Base-by-base conservation (phyloP, 2,113 vertebrate species). In the Sclerurus mexicanus region DNA sequence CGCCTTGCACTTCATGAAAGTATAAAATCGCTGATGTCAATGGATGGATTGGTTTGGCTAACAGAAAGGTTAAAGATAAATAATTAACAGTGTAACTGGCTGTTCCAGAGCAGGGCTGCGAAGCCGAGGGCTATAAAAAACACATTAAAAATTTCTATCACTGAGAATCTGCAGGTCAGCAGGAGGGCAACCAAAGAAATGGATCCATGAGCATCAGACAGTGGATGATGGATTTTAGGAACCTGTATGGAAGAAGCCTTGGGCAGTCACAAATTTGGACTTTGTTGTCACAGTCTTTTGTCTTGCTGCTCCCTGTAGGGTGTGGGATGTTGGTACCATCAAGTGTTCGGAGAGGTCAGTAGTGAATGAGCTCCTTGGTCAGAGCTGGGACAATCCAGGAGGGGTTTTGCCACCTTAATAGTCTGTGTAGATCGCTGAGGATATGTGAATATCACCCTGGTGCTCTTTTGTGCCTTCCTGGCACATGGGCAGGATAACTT, bases 31-130 rank as follows among this genome's bases (percentile, higher is more conserved):
- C 33, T 94, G 92, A 95, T 97, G 93, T 83, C 94, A 95, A 72
- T 74, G 69, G 80, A 69, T 47, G 35, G 60, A 85, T 85, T 85
- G 59, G 55, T 96, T 94, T 94, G 90, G 78, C 94, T 93, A 90
- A 58, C 33, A 82, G 87, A 97, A 97, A 97, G 97, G 97, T 97
- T 96, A 97, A 92, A 97, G 84, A 97, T 97, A 94, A 96, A 97
- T 97, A 92, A 97, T 97, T 90, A 85, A 96, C 69, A 86, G 67
- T 47, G 39, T 86, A 55, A 79, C 90, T 85, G 84, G 25, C 83
- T 95, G 88, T 94, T 94, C 73, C 69, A 94, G 73, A 85, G 72
- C 85, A 55, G n/a, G 58, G 73, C 62, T 84, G n/a, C 56, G 56
- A 88, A 88, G 64, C 89, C 50, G 53, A 12, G 40, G 63, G 58